A percentile compares a stretch with the other conserved stretches of the same genome.
These are phyloP conservation scores for Syndactyla subalaris DNA, from an alignment of 2,797 vertebrate genomes.

Conservation along the genomic window DNA sequence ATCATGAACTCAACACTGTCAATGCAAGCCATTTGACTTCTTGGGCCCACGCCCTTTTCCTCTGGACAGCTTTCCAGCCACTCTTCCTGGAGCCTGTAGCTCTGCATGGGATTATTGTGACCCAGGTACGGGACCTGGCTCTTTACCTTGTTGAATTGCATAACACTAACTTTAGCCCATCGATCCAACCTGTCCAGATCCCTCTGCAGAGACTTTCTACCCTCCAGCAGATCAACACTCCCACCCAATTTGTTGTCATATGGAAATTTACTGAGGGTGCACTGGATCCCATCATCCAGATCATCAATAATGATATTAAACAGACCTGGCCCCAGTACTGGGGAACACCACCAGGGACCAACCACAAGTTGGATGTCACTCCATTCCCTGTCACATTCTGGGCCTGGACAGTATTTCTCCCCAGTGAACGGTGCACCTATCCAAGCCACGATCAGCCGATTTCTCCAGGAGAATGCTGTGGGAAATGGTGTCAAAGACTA, in stretches of 20 bases:
- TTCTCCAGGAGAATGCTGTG: neutral
- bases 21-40: neutral
- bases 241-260: neutral
- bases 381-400: neutral
- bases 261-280: neutral
- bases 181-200: neutral
- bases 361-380: neutral
- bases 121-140: neutral
- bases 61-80: neutral
- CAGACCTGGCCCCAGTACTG: neutral
- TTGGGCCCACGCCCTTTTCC: neutral
- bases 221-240: neutral
- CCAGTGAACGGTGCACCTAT: neutral
- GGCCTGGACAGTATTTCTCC: neutral
- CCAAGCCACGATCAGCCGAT: neutral
- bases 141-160: neutral
- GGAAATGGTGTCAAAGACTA: neutral
- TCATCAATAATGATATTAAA: neutral
- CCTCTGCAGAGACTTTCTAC: neutral
- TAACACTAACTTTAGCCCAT: neutral
- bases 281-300: neutral
- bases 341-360: neutral
- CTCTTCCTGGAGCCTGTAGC: neutral
- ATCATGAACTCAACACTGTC: neutral
- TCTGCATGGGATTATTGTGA: neutral